Base-by-base conservation (phyloP, 1,140 invertebrate species). In the Papilio machaon region DNA sequence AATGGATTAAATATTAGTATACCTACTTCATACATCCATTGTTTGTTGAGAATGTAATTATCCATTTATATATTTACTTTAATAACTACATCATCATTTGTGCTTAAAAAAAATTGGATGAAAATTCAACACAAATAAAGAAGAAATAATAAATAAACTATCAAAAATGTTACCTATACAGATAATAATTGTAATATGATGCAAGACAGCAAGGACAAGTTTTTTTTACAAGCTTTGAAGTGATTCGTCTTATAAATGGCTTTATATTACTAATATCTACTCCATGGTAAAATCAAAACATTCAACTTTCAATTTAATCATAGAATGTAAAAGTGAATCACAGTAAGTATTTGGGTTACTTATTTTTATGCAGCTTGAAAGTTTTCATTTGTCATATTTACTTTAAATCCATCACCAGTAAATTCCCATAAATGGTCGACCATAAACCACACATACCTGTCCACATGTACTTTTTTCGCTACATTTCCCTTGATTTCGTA, bases 401-500 rank as follows among this genome's bases (percentile, higher is more conserved):
- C 17, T 64, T 60, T 35, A 64, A 38, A 10, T 38, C 75, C 49
- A 77, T 77, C 75, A 77, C 75, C 75, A 35, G 30, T 54, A 19
- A 43, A 49, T n/a, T 3, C 75, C 49, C 23, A 38, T 38, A 4
- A 52, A 77, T 77, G 75, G 52, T 38, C 15, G 30, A 54, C 23
- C 52, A n/a, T 30, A 58, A 23, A 77, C 75, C 46, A 49, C 30
- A 79, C 54, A 79, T 79, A 79, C 77, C 77, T 79, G 35, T 64
- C 54, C 19, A 79, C 17, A 47, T 64, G 52, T 60, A 90, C 47
- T 73, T 91, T 92, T 90, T 92, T 93, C 52, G 90, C 81, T 73
- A 86, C 2, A 86, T 91, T 93, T 78, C 89, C 88, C 81, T 85
- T 87, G 52, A 86, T 80, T 79, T 86, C 89, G 49, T 82, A 85